These are phyloP conservation scores for Anagyrus pseudococci DNA, from an alignment of 2,888 invertebrate species.

Conservation along the genomic window DNA sequence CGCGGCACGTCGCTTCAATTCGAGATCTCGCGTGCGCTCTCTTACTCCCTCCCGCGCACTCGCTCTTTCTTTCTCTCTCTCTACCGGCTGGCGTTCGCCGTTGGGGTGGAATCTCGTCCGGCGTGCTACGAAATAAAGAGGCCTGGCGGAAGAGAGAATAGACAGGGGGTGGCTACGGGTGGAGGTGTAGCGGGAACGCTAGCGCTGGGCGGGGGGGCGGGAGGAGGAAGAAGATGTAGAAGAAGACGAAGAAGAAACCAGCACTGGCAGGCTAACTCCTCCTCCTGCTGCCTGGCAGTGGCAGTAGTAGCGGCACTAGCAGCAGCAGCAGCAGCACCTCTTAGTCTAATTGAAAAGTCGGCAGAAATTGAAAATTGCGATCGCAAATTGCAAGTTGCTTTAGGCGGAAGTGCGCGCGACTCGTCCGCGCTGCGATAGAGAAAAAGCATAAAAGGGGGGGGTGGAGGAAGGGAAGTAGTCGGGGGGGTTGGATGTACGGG, in stretches of 20 bases:
- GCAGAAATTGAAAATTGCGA: conserved; percentile 63
- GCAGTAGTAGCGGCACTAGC: conserved; percentile 40
- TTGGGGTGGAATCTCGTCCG: conserved; percentile 46
- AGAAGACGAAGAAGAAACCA: conserved; percentile 44
- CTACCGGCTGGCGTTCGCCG: conserved; percentile 44
- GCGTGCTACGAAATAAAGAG: conserved; percentile 37
- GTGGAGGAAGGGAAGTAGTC: conserved; percentile 39
- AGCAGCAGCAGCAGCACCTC: conserved; percentile 54
- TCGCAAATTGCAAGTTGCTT: conserved; percentile 62
- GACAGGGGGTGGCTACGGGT: too few species aligned
- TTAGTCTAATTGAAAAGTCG: conserved; percentile 63
- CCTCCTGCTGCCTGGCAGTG: conserved; percentile 38
- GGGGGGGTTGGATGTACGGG: too few species aligned
- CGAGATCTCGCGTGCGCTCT: conserved; percentile 47
- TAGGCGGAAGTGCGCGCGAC: conserved; percentile 50
- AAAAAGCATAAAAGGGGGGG: conserved; percentile 12
- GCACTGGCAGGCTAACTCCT: neutral
- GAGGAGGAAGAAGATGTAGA: conserved; percentile 42
- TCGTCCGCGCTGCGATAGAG: neutral
- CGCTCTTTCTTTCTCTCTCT: too few species aligned
- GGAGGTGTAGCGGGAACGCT: neutral
- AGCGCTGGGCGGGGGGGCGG: conserved; percentile 21
- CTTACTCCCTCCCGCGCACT: too few species aligned
- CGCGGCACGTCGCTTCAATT: conserved; percentile 50
- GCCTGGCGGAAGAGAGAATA: too few species aligned